A percentile compares a stretch with the other conserved stretches of the same genome.
phyloP scores from a whole-genome alignment of 2,888 invertebrate genomes.

The Orchesella flavescens region DNA sequence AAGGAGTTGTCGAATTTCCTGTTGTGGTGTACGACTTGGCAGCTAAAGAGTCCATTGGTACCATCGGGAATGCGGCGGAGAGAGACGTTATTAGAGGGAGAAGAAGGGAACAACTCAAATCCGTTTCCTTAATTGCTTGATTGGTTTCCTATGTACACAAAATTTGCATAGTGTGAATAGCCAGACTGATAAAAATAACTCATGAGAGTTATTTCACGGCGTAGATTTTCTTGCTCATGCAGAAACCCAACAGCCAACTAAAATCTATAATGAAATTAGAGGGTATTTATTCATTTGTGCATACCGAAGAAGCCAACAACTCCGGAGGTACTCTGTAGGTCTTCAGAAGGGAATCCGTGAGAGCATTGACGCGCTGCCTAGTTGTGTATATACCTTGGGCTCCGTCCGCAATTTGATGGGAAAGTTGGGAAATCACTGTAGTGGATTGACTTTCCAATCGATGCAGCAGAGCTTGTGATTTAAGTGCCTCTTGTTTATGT shows the following conservation, averaged over 20 bases:
- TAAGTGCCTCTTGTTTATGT: conserved; percentile 71
- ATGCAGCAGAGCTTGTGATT: conserved; percentile 67
- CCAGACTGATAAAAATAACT: too few species aligned
- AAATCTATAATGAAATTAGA: not conserved
- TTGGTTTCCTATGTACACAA: conserved; percentile 51
- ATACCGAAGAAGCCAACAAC: conserved; percentile 60
- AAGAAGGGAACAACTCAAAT: conserved; percentile 68
- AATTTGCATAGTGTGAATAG: not conserved
- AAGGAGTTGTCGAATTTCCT: not conserved
- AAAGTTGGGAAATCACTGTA: conserved; percentile 56
- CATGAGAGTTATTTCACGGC: not conserved
- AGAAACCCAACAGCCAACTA: not conserved
- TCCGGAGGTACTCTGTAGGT: conserved; percentile 70
- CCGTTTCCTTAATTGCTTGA: conserved; percentile 64
- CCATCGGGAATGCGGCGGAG: conserved; percentile 63
- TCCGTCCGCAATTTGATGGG: conserved; percentile 65
- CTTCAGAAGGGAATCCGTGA: conserved; percentile 68
- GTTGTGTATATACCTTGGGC: conserved; percentile 61
- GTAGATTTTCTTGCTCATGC: not conserved
- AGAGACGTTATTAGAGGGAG: conserved; percentile 67
- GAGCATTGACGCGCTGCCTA: conserved; percentile 59
- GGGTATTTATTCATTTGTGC: not conserved
- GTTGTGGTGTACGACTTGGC: conserved; percentile 4
- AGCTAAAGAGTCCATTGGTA: conserved; percentile 26
- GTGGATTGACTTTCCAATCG: conserved; percentile 68